These are phyloP conservation scores for Peucedramus taeniatus DNA, from an alignment of 2,113 vertebrate genomes.

Conservation along the genomic window DNA sequence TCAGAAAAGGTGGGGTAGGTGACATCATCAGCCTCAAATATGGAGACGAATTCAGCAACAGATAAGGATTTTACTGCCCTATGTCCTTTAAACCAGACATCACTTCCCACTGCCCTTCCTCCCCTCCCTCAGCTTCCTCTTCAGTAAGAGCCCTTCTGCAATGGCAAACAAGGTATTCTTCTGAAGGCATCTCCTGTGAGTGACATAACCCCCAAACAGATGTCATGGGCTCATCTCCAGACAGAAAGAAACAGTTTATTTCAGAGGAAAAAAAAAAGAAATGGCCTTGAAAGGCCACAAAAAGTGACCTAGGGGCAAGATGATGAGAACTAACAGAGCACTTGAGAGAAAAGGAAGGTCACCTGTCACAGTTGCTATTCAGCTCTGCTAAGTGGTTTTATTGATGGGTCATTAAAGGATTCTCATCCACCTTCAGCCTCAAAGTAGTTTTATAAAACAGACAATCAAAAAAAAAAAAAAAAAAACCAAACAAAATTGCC, in stretches of 20 bases:
- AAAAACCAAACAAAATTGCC: not conserved
- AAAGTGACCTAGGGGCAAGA: not conserved
- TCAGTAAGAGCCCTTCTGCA: not conserved
- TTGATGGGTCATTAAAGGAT: constrained; percentile 11
- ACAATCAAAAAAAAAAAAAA: not conserved
- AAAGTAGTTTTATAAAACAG: not conserved
- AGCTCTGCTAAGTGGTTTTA: constrained; percentile 33
- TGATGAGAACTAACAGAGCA: constrained; percentile 41
- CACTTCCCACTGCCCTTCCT: not conserved
- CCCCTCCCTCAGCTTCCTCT: not conserved
- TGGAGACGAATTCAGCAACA: not conserved
- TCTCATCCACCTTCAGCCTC: not conserved
- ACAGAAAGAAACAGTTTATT: not conserved
- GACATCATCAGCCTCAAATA: not conserved
- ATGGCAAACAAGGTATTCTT: not conserved
- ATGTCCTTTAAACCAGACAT: not conserved
- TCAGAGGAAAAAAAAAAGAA: not conserved
- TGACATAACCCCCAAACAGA: not conserved
- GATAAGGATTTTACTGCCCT: not conserved
- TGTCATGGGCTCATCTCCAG: not conserved
- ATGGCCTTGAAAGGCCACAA: not conserved
- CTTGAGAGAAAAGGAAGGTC: constrained; percentile 28
- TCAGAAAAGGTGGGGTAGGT: not conserved
- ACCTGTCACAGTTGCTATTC: constrained; percentile 18
- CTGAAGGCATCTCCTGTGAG: not conserved